phyloP scores from a whole-genome alignment of 2,113 vertebrate species.

The Cichladusa arquata region DNA sequence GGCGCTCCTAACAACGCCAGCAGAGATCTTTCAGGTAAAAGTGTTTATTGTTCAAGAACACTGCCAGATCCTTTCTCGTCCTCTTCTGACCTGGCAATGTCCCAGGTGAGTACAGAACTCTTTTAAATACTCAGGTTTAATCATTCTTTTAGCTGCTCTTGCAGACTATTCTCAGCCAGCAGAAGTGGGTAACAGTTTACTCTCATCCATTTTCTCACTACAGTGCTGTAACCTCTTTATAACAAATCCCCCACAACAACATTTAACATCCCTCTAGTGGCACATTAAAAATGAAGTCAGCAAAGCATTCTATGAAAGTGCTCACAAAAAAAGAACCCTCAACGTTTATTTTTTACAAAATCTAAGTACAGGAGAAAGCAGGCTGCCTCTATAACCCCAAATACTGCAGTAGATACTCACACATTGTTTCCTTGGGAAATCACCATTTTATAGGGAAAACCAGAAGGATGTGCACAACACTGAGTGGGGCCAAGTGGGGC shows the following conservation, averaged over 20 bases:
- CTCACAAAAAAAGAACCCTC: not conserved
- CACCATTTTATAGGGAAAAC: not conserved
- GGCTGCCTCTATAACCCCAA: not conserved
- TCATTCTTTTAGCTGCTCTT: not conserved
- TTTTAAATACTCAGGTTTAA: not conserved
- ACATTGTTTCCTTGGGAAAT: not conserved
- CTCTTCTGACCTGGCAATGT: not conserved
- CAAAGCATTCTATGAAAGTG: not conserved
- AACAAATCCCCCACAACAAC: not conserved
- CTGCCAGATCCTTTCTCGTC: not conserved
- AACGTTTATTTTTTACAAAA: not conserved
- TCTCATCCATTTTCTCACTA: not conserved
- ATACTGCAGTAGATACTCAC: not conserved
- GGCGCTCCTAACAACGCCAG: not conserved
- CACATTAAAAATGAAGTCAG: not conserved
- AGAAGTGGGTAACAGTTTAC: not conserved
- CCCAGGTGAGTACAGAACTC: not conserved
- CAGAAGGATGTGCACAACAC: not conserved
- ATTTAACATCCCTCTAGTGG: not conserved
- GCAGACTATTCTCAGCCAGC: not conserved
- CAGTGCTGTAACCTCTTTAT: not conserved
- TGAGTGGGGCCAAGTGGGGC: not conserved
- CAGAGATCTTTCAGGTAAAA: constrained; percentile 4
- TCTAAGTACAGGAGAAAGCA: not conserved
- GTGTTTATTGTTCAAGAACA: not conserved